Evolutionary conservation across 2,888 invertebrate species (phyloP), one percentile per base, ranked within the genome.

Genomic region (Polia nebulosa): DNA sequence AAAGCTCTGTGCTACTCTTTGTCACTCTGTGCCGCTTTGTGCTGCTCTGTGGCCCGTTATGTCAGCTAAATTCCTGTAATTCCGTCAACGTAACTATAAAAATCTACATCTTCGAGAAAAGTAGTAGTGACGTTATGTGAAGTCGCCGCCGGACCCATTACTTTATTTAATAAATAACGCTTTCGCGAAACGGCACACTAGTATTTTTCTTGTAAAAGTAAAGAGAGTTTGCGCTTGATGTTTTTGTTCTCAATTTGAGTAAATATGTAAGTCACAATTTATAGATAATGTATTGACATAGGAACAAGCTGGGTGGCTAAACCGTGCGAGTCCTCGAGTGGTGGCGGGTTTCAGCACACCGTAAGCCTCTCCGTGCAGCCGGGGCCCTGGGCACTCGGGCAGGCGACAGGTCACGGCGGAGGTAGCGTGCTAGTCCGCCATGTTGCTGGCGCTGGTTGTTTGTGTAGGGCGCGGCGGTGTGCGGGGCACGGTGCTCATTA

Each of bases 161-260:
- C 13, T 15, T 15, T 32, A 15, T 36, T 36, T 36, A 0, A 36
- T 32, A 4, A 58, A 32, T 15, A 39, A 22, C 25, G 3, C 22
- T 20, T 22, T 66, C 15, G n/a, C 11, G 15, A 32, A 41, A 60
- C 8, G 25, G 17, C 8, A 11, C 20, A 22, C 32, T 49, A 41
- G 39, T 65, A 60, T 61, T 53, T 36, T 52, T 62, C n/a, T 36
- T 44, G 36, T 5, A 32, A 41, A 39, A 53, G 27, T 51, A 51
- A 27, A 36, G 13, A 27, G n/a, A 25, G 22, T 32, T 39, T 36
- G 15, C 39, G n/a, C 25, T 32, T 17, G n/a, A 32, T 55, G 25
- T 64, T 55, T 47, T 67, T 55, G n/a, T 49, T 39, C 47, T 17
- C 20, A 55, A 55, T 20, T 39, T 47, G 29, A 55, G 47, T 55